Percentiles rank a stretch among this genome's conserved stretches.
Evolutionary conservation across 2,888 invertebrate genomes (phyloP).

Genomic region (Cloeon dipterum): DNA sequence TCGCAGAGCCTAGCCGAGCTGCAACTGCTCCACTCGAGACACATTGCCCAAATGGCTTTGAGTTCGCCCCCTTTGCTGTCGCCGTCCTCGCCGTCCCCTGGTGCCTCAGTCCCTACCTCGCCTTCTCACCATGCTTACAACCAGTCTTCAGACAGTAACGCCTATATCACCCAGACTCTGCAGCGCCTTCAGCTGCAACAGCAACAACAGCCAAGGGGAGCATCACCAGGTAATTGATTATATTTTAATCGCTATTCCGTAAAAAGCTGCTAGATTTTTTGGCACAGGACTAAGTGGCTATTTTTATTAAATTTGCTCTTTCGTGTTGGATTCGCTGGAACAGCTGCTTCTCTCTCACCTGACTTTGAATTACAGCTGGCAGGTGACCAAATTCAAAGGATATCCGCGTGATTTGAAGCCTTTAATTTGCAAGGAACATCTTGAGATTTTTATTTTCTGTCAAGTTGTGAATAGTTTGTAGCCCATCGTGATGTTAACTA

Average conservation of each 20-base stretch:
- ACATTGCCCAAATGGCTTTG: conserved; percentile 17
- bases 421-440: no score
- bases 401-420: no score
- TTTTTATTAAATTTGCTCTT: no score
- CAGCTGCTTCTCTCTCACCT: no score
- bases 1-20: conserved; percentile 15
- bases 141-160: conserved; percentile 2
- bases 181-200: conserved; percentile 17
- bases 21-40: conserved; percentile 20
- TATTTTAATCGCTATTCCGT: neutral
- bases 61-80: conserved; percentile 15
- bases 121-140: conserved; percentile 3
- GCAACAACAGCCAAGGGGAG: conserved; percentile 10
- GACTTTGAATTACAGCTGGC: no score
- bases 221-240: conserved; percentile 2
- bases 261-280: conserved; percentile 38
- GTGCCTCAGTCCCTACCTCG: conserved; percentile 6
- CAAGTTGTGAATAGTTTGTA: no score
- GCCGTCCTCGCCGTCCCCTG: conserved; percentile 17
- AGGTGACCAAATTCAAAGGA: no score
- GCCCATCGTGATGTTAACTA: no score
- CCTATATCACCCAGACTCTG: conserved; percentile 40
- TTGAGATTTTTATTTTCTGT: no score
- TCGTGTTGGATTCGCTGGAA: no score
- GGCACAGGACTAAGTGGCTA: conserved; percentile 37